Conservation (phyloP, 1,140 invertebrate genomes). For the Bicyclus anynana region DNA sequence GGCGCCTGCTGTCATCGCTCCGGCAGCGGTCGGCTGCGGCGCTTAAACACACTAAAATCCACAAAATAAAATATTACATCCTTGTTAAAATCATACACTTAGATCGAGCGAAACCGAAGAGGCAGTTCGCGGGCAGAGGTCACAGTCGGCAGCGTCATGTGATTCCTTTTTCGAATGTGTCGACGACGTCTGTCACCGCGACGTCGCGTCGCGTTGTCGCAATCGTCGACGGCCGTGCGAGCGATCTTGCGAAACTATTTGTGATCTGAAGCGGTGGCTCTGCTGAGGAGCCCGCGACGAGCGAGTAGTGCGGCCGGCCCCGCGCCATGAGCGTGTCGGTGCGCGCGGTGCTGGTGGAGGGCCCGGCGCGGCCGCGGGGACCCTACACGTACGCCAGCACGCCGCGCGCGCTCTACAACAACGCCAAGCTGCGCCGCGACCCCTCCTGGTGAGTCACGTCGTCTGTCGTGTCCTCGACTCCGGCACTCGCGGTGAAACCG, state of each 20-base stretch:
- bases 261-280: too few relatives aligned
- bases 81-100: too few relatives aligned
- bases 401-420: slow-evolving; percentile 70
- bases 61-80: too few relatives aligned
- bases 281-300: slow-evolving; percentile 10
- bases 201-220: slow-evolving; percentile 12
- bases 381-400: slow-evolving; percentile 71
- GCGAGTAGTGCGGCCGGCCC: slow-evolving; percentile 48
- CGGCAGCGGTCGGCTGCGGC: too few relatives aligned
- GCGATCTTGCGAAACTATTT: too few relatives aligned
- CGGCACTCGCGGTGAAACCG: too few relatives aligned
- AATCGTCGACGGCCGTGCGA: neutral
- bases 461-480: too few relatives aligned
- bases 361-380: slow-evolving; percentile 48
- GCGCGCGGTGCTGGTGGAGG: slow-evolving; percentile 59
- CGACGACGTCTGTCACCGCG: neutral
- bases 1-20: too few relatives aligned
- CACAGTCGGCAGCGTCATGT: too few relatives aligned
- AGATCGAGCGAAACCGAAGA: too few relatives aligned
- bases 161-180: slow-evolving; percentile 21
- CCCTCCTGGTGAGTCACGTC: slow-evolving; percentile 65
- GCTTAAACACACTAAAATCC: too few relatives aligned
- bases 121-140: too few relatives aligned
- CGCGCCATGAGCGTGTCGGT: slow-evolving; percentile 44
- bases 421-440: slow-evolving; percentile 60